phyloP scores from a whole-genome alignment of 2,888 invertebrate species.

The Acanthacorydalis orientalis region DNA sequence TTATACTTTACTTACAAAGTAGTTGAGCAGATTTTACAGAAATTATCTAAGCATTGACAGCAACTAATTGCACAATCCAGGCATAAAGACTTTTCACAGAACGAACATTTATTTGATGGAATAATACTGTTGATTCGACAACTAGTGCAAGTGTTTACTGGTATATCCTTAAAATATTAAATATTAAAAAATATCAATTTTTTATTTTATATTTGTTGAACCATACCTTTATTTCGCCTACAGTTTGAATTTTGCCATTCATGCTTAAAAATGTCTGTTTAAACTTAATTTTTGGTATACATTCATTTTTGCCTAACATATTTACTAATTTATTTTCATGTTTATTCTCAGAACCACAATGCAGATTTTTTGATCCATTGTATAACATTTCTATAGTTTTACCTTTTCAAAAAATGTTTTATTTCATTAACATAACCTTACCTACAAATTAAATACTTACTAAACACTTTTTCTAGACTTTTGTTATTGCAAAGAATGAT shows the following conservation, averaged over 20 bases:
- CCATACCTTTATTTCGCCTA: conserved; percentile 8
- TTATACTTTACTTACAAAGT: conserved; percentile 14
- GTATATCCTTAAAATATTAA: background rate
- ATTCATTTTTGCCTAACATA: conserved; percentile 1
- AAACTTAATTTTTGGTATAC: conserved; percentile 6
- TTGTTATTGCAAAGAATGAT: conserved; percentile 12
- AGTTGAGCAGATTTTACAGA: conserved; percentile 18
- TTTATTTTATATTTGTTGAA: background rate
- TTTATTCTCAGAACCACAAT: background rate
- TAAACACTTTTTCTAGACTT: conserved; percentile 19
- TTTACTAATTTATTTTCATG: background rate
- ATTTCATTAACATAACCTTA: background rate
- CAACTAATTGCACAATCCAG: conserved; percentile 14
- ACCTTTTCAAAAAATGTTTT: background rate
- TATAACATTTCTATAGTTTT: background rate
- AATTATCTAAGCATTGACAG: conserved; percentile 14
- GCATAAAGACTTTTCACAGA: conserved; percentile 18
- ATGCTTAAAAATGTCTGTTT: conserved; percentile 17
- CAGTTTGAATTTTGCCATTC: conserved; percentile 14
- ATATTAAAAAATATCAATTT: background rate
- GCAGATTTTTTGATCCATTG: background rate
- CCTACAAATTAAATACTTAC: conserved; percentile 13
- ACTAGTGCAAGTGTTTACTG: conserved; percentile 11
- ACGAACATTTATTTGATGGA: conserved; percentile 14
- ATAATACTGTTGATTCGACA: conserved; percentile 13